Base-by-base conservation (phyloP, 2,113 vertebrate species). In the Gasterosteus aculeatus region DNA sequence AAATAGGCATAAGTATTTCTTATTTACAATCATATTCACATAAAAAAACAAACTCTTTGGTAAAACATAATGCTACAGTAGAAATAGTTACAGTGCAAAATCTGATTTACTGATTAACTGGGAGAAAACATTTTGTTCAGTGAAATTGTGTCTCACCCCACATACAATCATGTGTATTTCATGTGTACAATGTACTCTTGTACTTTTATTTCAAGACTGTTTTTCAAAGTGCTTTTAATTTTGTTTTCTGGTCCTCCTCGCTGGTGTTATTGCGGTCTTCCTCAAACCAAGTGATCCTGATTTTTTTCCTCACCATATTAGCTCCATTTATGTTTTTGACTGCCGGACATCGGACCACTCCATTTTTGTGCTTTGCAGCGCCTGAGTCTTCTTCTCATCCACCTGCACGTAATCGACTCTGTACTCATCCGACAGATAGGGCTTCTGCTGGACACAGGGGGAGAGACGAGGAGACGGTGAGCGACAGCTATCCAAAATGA, bases 341-440 rank as follows among this genome's bases (percentile, higher is more conserved):
- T 97, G 98, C 44, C 97, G 94, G 67, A 96, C 95, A 57, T 98
- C 97, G 35, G 95, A 97, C 98, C 97, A 99, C 91, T 97, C 96
- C 90, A 97, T 95, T 83, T 95, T 97, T 81, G 97, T 99, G 94
- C 90, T 97, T 91, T 96, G 96, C 76, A 99, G 95, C 31, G 98
- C 98, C 79, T 98, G 98, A n/a, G 98, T 99, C 94, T 97, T 98
- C 94, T 97, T 96, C 75, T 99, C 96, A 39, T 99, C 98, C 73
- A 99, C 97, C 78, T 96, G 94, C 66, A 99, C 98, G 0, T 99
- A 99, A 90, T 99, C 98, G 66, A 99, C 98, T 77, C 94, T 92
- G 78, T 98, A 93, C 15, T 98, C 97, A 80, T 99, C 96, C 2
- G 95, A 95, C 83, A 98, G 92, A 63, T 95, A 93, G 38, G 95